A percentile compares a stretch with the other conserved stretches of the same genome.
Evolutionary conservation across 1,140 invertebrate genomes (phyloP).

Genomic region (Lordiphosa collinella): DNA sequence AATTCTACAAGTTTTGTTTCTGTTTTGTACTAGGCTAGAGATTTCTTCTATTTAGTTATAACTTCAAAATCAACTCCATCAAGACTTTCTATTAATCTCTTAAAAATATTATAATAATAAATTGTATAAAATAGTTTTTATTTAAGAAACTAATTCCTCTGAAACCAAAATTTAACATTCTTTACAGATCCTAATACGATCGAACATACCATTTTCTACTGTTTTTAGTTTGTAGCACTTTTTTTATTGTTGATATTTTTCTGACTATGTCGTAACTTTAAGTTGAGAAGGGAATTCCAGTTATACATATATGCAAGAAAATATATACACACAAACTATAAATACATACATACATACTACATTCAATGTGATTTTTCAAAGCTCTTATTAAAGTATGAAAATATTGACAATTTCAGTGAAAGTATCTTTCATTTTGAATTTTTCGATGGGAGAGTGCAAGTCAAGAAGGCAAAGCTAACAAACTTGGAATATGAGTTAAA

Average conservation of each 20-base stretch:
- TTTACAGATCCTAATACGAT: background rate
- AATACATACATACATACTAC: conserved; percentile 22
- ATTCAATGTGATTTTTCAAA: conserved; percentile 21
- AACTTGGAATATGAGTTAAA: no score
- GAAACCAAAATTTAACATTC: background rate
- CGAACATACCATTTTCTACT: conserved; percentile 9
- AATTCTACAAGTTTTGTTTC: conserved; percentile 28
- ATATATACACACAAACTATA: background rate
- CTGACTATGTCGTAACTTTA: conserved; percentile 20
- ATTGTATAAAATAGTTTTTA: no score
- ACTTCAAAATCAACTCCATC: no score
- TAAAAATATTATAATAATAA: no score
- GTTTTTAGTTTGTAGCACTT: conserved; percentile 25
- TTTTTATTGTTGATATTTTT: conserved; percentile 32
- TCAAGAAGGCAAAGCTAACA: no score
- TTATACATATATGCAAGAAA: conserved; percentile 20
- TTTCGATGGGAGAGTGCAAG: no score
- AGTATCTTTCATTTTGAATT: no score
- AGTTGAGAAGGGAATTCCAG: conserved; percentile 24
- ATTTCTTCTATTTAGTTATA: background rate
- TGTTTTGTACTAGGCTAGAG: conserved; percentile 6
- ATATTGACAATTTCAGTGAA: background rate
- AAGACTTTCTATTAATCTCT: no score
- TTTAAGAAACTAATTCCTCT: no score
- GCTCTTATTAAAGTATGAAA: conserved; percentile 4